Conservation (phyloP, 2,113 vertebrate species). For the sheep (Ovis aries) region ARS-UI_Ramb_v3.0 NC_056056.1:166597501-166598000, state of each 20-base stretch:
- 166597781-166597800: not conserved
- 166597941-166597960: not conserved
- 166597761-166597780: not conserved
- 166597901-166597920: not conserved
- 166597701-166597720: not conserved
- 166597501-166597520: not conserved
- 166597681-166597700: not conserved
- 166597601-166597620: not conserved
- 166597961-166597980: not conserved
- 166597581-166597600: not conserved
- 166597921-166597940: not conserved
- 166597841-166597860: not conserved
- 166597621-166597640: not conserved
- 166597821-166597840: not conserved
- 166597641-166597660: not conserved
- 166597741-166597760: not conserved
- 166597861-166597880: not conserved
- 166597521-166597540: conserved; percentile 8
- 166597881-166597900: not conserved
- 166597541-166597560: not conserved
- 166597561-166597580: not conserved
- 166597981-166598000: not conserved
- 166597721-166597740: not conserved
- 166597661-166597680: not conserved
- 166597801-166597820: not conserved